Base-by-base conservation (phyloP, 2,888 invertebrate species). In the Cerastis leucographa region DNA sequence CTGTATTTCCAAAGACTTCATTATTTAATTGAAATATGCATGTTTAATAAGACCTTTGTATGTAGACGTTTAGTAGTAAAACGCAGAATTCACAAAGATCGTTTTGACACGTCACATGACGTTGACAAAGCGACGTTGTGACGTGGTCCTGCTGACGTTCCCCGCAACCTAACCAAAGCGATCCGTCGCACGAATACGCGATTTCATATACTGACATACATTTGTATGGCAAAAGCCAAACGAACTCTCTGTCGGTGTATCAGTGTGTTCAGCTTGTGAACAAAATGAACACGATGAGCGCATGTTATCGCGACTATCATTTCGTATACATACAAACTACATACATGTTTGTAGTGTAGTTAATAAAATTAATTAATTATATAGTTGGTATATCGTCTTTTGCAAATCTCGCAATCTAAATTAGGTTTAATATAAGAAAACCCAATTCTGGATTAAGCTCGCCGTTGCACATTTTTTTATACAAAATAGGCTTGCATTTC, bases 11-110 rank as follows among this genome's bases (percentile, higher is more conserved):
- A 3, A 44, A 62, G 17, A 51, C 19, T 49, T n/a, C 19, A 1
- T 22, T 29, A 22, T 42, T 49, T 77, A 22, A 49, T 49, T 77
- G 11, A 78, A 49, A 42, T 22, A 61, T 78, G 12, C 14, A 51
- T 78, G 19, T 51, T 70, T 51, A 61, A 78, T 54, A 25, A 0
- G 22, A 77, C 29, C 17, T 40, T 17, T 14, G 14, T 7, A 12
- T 9, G n/a, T 1, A 44, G 19, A 22, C n/a, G 35, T 35, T 59
- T 14, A 40, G 4, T 19, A 0, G 6, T n/a, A 71, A n/a, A 64
- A n/a, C n/a, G 19, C 40, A 62, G 40, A 1, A n/a, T 46, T 44
- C 7, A 69, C 51, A 46, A 62, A 29, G 22, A 71, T 54, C 17
- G 5, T 25, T 79, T 51, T 54, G 51, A 54, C 71, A 54, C 8